phyloP scores from a whole-genome alignment of 2,797 vertebrate species.

The Cephalopachus bancanus region DNA sequence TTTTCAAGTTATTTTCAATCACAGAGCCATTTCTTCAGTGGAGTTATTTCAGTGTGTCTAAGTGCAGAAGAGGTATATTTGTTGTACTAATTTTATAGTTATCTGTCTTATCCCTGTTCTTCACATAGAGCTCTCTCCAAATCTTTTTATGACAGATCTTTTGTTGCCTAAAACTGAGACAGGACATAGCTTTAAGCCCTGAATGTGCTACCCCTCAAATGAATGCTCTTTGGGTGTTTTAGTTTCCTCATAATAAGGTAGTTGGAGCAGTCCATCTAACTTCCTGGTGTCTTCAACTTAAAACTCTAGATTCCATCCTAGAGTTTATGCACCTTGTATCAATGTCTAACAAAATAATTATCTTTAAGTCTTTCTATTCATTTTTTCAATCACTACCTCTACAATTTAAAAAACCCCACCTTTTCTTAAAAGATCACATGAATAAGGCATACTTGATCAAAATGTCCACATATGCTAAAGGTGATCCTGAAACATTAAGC shows the following conservation, averaged over 20 bases:
- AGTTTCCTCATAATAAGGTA: background rate
- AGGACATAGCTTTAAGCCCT: background rate
- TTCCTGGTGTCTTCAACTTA: slow-evolving; percentile 39
- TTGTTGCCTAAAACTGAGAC: background rate
- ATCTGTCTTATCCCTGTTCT: background rate
- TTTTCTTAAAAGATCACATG: slow-evolving; percentile 28
- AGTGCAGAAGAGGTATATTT: background rate
- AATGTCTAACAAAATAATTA: slow-evolving; percentile 23
- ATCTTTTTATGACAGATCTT: slow-evolving; percentile 42
- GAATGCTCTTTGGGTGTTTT: background rate
- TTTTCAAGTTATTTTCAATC: background rate
- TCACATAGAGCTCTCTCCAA: background rate
- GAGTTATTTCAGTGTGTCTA: background rate
- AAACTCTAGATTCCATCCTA: slow-evolving; percentile 39
- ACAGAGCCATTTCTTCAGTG: background rate
- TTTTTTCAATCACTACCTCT: slow-evolving; percentile 28
- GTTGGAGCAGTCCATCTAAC: background rate
- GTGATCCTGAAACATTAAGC: background rate
- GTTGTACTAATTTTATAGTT: background rate
- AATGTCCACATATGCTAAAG: slow-evolving; percentile 49
- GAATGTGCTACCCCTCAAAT: background rate
- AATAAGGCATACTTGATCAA: slow-evolving; percentile 39
- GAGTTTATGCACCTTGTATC: slow-evolving; percentile 16
- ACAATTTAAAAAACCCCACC: background rate
- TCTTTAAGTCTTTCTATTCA: slow-evolving; percentile 46